These are phyloP conservation scores for Onychomys arenicola DNA, from an alignment of 2,797 vertebrate species.

Conservation along the genomic window DNA sequence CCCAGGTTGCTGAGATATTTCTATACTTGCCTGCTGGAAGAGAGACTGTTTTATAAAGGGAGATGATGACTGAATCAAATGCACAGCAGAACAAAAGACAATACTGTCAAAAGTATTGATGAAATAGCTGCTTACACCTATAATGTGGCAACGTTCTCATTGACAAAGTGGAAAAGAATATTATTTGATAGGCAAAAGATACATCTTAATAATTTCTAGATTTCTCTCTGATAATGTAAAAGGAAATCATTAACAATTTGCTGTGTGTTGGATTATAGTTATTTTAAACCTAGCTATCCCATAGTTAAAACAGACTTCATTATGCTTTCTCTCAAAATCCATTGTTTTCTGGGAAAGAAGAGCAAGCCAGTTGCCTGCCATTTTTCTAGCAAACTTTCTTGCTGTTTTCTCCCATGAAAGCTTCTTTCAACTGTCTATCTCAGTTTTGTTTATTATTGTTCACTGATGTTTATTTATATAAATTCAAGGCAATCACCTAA, in stretches of 20 bases:
- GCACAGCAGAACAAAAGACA: not conserved
- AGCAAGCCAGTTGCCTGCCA: not conserved
- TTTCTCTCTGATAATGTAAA: constrained; percentile 31
- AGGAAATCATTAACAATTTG: not conserved
- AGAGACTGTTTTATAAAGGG: not conserved
- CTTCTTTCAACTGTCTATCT: not conserved
- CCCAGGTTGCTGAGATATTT: too few species aligned
- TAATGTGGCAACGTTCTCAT: not conserved
- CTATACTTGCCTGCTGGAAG: not conserved
- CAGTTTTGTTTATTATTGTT: not conserved
- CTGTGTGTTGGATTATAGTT: not conserved
- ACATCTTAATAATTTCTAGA: constrained; percentile 28
- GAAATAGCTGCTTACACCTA: not conserved
- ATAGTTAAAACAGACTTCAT: not conserved
- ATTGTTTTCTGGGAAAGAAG: not conserved
- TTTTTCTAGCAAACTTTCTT: not conserved
- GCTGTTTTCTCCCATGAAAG: not conserved
- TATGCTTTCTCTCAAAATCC: constrained; percentile 11
- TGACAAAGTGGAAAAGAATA: not conserved
- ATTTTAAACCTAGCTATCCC: constrained; percentile 41
- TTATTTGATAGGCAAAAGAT: constrained; percentile 31
- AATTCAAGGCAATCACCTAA: not conserved
- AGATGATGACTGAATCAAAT: constrained; percentile 4
- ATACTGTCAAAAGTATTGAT: constrained; percentile 31
- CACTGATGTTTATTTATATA: not conserved